Evolutionary conservation across 2,888 invertebrate species (phyloP), one percentile per base, ranked within the genome.

Genomic region (Tipula lateralis): DNA sequence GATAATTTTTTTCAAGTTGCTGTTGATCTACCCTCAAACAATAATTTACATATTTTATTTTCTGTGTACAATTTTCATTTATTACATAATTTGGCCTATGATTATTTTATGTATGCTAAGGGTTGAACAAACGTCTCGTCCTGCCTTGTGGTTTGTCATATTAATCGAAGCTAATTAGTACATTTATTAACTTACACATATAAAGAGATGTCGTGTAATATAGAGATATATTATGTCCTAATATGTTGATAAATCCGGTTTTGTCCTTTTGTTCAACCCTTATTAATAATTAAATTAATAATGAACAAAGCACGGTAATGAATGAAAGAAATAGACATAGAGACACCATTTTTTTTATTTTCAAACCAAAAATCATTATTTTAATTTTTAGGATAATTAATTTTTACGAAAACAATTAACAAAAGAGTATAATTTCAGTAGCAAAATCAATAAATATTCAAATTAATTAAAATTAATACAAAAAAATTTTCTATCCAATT

Each of bases 401-500:
- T 39, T 13, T 13, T 1, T 13, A 39, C 9, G 12, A 7, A 39
- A 39, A 39, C 4, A 39, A 39, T 39, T 39, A 13, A 39, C 1
- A 80, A 30, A 29, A 29, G 30, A 29, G 29, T n/a, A 19, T 80
- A 13, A 29, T 29, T 80, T 80, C 80, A 16, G 39, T 44, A 44
- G 16, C 3, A 44, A 19, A n/a, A 44, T 44, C 2, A n/a, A 36
- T 36, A 12, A 39, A 39, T 39, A 39, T 39, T n/a, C 16, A 7
- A 66, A 66, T 16, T 0, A 44, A 44, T 44, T 44, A 44, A 44
- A 44, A 44, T 44, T 9, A 44, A 44, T 44, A 44, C 2, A 32
- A 39, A 6, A n/a, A n/a, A 39, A 83, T 83, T 81, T 39, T 85
- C 85, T 85, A 85, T 85, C 85, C 86, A 86, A 86, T 91, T 91